Evolutionary conservation across 1,140 invertebrate species (phyloP).

Genomic region (Procambarus virginalis): DNA sequence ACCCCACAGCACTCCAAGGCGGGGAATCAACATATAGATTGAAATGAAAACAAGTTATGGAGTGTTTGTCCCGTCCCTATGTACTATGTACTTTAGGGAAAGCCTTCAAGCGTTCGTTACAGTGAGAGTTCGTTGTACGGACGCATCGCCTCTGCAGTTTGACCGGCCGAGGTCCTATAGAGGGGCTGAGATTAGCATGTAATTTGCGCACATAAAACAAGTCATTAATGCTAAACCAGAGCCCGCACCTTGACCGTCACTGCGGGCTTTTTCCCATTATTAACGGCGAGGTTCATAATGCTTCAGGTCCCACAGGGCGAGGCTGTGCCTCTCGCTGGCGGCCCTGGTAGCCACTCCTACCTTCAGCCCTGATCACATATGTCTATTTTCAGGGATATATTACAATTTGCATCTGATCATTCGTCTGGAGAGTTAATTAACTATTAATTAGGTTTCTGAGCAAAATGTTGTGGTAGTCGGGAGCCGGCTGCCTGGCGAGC

Average conservation of each 20-base stretch:
- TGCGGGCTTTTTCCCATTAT: slow-evolving; percentile 12
- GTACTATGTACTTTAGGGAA: background rate
- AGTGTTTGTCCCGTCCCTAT: background rate
- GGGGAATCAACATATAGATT: slow-evolving; percentile 45
- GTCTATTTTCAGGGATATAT: slow-evolving; percentile 37
- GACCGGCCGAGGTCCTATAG: slow-evolving; percentile 36
- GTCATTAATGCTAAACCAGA: slow-evolving; percentile 65
- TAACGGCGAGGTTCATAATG: slow-evolving; percentile 42
- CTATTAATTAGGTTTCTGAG: slow-evolving; percentile 64
- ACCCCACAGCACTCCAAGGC: slow-evolving; percentile 36
- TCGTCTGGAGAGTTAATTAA: slow-evolving; percentile 38
- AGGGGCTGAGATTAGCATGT: slow-evolving; percentile 65
- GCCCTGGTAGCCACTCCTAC: background rate
- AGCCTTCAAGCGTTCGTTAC: background rate
- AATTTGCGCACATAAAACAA: slow-evolving; percentile 69
- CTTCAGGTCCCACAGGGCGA: background rate
- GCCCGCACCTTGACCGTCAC: slow-evolving; percentile 48
- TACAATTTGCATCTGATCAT: slow-evolving; percentile 57
- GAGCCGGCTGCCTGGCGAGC: slow-evolving; percentile 42
- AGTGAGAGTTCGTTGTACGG: background rate
- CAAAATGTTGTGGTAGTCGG: slow-evolving; percentile 39
- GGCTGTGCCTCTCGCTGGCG: background rate
- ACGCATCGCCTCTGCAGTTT: background rate
- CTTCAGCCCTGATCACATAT: slow-evolving; percentile 11
- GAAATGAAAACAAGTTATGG: slow-evolving; percentile 34